Conservation (phyloP, 1,140 invertebrate genomes). For the Archivesica marissinica region DNA sequence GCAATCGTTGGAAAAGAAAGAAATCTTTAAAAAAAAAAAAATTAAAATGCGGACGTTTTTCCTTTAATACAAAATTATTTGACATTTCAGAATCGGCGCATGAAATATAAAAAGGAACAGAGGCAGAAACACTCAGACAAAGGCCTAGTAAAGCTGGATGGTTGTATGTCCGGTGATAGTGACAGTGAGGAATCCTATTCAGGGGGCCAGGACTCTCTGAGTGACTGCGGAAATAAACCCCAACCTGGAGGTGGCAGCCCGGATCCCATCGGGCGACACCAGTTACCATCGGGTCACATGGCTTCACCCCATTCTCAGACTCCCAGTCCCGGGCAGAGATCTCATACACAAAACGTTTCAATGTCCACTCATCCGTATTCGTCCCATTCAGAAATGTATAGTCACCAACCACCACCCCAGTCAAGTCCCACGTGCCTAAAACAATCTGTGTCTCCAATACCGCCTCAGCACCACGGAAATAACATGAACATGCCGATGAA, state of each 20-base stretch:
- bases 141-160: constrained; percentile 71
- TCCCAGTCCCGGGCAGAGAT: constrained; percentile 63
- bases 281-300: constrained; percentile 41
- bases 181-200: constrained; percentile 72
- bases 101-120: constrained; percentile 99
- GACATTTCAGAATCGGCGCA: constrained; percentile 91
- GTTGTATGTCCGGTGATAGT: constrained; percentile 69
- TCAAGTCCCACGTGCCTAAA: constrained; percentile 66
- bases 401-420: constrained; percentile 56
- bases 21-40: too few relatives aligned
- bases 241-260: constrained; percentile 47
- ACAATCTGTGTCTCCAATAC: constrained; percentile 62
- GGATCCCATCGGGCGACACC: constrained; percentile 51
- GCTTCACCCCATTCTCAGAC: constrained; percentile 53
- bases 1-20: too few relatives aligned
- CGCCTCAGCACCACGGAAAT: constrained; percentile 40
- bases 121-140: constrained; percentile 90
- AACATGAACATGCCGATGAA: constrained; percentile 52
- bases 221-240: constrained; percentile 70
- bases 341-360: constrained; percentile 54
- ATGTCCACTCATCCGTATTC: constrained; percentile 46
- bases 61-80: too few relatives aligned
- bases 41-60: too few relatives aligned
- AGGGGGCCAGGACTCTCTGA: constrained; percentile 64
- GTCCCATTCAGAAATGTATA: constrained; percentile 49